Evolutionary conservation across 1,140 invertebrate species (phyloP), one percentile per base, ranked within the genome.

Genomic region (Drosophila rufa): DNA sequence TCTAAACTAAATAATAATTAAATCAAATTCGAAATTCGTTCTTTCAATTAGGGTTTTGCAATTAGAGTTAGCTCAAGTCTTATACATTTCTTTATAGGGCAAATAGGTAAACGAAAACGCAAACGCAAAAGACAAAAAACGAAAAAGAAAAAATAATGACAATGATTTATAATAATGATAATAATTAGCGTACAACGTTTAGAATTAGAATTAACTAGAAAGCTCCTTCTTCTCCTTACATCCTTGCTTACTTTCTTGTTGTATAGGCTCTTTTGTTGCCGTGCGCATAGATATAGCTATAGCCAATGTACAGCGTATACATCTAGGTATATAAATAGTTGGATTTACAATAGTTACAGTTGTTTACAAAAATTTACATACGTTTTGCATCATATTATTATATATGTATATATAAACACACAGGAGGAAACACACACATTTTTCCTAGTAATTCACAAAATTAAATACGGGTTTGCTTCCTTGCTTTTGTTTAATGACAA

Each of bases 21-120:
- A 69, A 69, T 66, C 30, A 69, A 66, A 70, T 70, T 70, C 33
- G 33, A 67, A 67, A 70, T 70, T 76, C 51, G 61, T 71, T 42
- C 58, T 53, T 48, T 56, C 56, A 50, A 53, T 73, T 43, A 50
- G 66, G 66, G 45, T 57, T 58, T 55, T 50, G 17, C 87, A 89
- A 79, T 84, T 90, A 89, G 84, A 75, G 58, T 90, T 36, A 85
- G 82, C 64, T 90, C 79, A 82, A 90, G 85, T 90, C 85, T 90
- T 90, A 89, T 90, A 90, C 81, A 87, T 90, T 90, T 90, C 85
- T 82, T 90, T 76, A 77, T 89, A 89, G 85, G 85, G 85, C 85
- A 89, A 87, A 81, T 75, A 84, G 82, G 80, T 69, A 82, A 87
- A 82, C 61, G 59, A 65, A 75, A 74, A 42, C 40, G 40, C 38